Base-by-base conservation (phyloP, 2,888 invertebrate genomes). In the Caenorhabditis sulstoni region DNA sequence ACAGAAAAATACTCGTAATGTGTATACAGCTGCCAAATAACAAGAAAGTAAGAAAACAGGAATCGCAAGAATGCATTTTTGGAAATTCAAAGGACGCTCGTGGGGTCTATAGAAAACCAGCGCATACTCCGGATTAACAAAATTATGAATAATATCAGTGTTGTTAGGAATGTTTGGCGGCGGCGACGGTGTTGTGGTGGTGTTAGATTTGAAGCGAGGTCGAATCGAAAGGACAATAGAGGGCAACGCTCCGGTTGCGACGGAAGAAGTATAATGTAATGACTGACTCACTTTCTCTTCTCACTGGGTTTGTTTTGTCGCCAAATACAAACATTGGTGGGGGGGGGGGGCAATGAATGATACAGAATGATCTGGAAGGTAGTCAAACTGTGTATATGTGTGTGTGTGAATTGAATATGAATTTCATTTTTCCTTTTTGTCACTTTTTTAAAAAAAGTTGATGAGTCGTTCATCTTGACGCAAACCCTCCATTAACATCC, bases 31-130 rank as follows among this genome's bases (percentile, higher is more conserved):
- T 29, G 7, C 20, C 20, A 18, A 44, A 12, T 53, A 5, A 59
- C 20, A 45, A 55, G 45, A 39, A 49, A 52, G 59, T 55, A 23
- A 39, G 45, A 64, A 64, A 71, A 71, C 71, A 64, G 62, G 71
- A 71, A 71, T 71, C 39, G 16, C 47, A n/a, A 70, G 61, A 70
- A 61, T 61, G 53, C 47, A 39, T 61, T 53, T 53, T 47, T 52
- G 52, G 47, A 37, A 35, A 57, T 71, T 61, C 41, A 2, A 29
- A 29, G 29, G 7, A 29, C 18, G 1, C 41, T 16, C 50, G 47
- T 39, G 45, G 23, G n/a, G 52, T 52, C 49, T 57, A 49, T 67
- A 29, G 41, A 71, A 37, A 71, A 47, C 22, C 59, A 50, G 50
- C 23, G 23, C n/a, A 61, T 55, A 35, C 62, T 57, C 23, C 9